Percentiles rank a stretch among this genome's conserved stretches.
Evolutionary conservation across 2,888 invertebrate species (phyloP).

Genomic region (Gryllus longicercus): DNA sequence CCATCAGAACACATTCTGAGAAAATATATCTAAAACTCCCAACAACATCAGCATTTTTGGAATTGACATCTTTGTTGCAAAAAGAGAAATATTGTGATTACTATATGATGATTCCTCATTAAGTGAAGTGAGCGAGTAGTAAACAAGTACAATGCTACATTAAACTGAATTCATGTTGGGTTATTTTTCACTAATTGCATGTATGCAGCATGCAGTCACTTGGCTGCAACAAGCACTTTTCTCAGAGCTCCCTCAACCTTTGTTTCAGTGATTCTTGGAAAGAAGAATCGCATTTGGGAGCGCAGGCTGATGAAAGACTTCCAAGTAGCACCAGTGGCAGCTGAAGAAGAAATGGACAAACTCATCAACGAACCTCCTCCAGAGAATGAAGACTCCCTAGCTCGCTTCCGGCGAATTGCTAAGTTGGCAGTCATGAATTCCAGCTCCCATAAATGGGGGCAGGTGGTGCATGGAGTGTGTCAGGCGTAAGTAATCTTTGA

Average conservation of each 20-base stretch:
- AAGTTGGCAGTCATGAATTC: slow-evolving; percentile 68
- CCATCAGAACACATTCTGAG: too few relatives aligned
- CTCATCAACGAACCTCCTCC: slow-evolving; percentile 44
- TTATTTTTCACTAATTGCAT: too few relatives aligned
- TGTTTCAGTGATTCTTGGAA: slow-evolving; percentile 64
- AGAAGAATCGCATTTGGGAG: slow-evolving; percentile 78
- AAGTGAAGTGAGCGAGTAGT: too few relatives aligned
- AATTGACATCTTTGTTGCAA: too few relatives aligned
- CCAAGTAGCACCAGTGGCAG: slow-evolving; percentile 72
- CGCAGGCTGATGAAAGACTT: slow-evolving; percentile 84
- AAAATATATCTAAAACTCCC: too few relatives aligned
- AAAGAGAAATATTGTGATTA: too few relatives aligned
- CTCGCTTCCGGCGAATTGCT: slow-evolving; percentile 71
- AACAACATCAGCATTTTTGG: too few relatives aligned
- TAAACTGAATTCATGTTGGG: too few relatives aligned
- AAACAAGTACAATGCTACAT: too few relatives aligned
- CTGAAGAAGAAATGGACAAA: slow-evolving; percentile 55
- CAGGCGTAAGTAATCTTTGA: slow-evolving; percentile 50
- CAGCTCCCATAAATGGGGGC: slow-evolving; percentile 69
- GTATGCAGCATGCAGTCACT: too few relatives aligned
- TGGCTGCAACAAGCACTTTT: too few relatives aligned
- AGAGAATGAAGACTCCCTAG: slow-evolving; percentile 59
- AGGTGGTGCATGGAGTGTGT: slow-evolving; percentile 61
- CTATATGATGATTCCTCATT: too few relatives aligned
- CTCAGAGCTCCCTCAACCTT: background rate